phyloP scores from a whole-genome alignment of 2,888 invertebrate genomes.

The Acheta domesticus region DNA sequence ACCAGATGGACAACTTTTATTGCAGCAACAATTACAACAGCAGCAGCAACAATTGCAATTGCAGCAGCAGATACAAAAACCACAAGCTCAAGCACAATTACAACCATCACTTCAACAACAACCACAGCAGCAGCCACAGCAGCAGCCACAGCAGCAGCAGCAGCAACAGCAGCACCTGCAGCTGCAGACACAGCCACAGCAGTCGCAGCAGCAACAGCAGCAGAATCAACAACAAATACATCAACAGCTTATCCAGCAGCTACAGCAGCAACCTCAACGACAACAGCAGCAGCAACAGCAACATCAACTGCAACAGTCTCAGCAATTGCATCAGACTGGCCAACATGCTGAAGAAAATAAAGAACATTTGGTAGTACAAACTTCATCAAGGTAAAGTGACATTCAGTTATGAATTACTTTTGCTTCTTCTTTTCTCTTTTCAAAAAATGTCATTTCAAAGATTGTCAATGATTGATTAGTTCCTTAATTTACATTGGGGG shows the following conservation, averaged over 20 bases:
- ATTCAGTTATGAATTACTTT: too few relatives aligned
- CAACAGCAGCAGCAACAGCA: neutral
- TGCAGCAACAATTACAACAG: constrained; percentile 12
- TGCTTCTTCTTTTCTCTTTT: too few relatives aligned
- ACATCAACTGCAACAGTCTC: neutral
- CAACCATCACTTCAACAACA: constrained; percentile 23
- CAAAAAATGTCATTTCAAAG: too few relatives aligned
- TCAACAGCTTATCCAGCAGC: neutral
- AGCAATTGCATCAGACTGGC: neutral
- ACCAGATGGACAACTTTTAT: constrained; percentile 6
- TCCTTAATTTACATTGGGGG: too few relatives aligned
- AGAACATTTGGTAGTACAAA: neutral
- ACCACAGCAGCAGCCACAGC: constrained; percentile 22
- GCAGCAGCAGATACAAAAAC: constrained; percentile 21
- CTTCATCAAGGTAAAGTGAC: neutral
- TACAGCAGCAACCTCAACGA: neutral
- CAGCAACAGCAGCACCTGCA: too few relatives aligned
- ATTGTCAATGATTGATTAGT: too few relatives aligned
- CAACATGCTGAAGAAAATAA: neutral
- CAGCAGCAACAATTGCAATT: constrained; percentile 18
- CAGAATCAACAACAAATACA: neutral
- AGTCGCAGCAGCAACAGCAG: constrained; percentile 19
- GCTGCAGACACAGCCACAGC: too few relatives aligned
- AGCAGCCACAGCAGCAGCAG: neutral
- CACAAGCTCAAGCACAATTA: constrained; percentile 22